These are phyloP conservation scores for Endotricha flammealis DNA, from an alignment of 2,888 invertebrate species.

Conservation along the genomic window DNA sequence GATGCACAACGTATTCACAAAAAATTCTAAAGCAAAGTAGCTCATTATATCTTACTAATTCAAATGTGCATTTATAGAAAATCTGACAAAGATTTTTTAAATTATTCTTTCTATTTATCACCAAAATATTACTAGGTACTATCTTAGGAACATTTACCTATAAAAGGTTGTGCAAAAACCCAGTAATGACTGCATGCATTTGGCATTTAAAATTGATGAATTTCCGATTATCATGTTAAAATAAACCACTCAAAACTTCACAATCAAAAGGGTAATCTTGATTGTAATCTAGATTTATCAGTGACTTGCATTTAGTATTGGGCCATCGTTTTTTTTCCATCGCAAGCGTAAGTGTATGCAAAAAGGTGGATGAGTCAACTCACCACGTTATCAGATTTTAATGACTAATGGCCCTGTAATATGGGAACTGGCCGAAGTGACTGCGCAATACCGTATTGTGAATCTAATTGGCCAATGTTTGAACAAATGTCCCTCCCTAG, in stretches of 20 bases:
- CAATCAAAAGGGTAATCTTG: conserved; percentile 21
- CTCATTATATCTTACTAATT: no score
- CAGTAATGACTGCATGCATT: no score
- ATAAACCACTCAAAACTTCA: conserved; percentile 20
- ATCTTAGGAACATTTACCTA: no score
- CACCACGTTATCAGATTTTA: conserved; percentile 45
- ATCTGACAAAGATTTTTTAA: no score
- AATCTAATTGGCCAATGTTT: conserved; percentile 45
- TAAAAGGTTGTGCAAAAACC: no score
- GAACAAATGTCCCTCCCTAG: conserved; percentile 28
- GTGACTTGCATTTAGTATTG: conserved; percentile 27
- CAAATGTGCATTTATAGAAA: no score
- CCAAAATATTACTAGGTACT: no score
- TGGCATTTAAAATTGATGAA: conserved; percentile 6
- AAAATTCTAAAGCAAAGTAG: no score
- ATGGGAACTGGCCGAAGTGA: conserved; percentile 45
- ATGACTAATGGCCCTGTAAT: conserved; percentile 43
- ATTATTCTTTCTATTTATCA: no score
- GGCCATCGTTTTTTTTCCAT: conserved; percentile 28
- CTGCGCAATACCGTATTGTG: conserved; percentile 44
- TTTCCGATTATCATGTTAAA: conserved; percentile 16
- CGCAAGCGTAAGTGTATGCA: conserved; percentile 40
- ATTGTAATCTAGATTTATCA: conserved; percentile 30
- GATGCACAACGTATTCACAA: no score
- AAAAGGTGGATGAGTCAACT: conserved; percentile 50